A percentile compares a stretch with the other conserved stretches of the same genome.
Evolutionary conservation across 2,888 invertebrate genomes (phyloP).

Genomic region (Mesoligia furuncula): DNA sequence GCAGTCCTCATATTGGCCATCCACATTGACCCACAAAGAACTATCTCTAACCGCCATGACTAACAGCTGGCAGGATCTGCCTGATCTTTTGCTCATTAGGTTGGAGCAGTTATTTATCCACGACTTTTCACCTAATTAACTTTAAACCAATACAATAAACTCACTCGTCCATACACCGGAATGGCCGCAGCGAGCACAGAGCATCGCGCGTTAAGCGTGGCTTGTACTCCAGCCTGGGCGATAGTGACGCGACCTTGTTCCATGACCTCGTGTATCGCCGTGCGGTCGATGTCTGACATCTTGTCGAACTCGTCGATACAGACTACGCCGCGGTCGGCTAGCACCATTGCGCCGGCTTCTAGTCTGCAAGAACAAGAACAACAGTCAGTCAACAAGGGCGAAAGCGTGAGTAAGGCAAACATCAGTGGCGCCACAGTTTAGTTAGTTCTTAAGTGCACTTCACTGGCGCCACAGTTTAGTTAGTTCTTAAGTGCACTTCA

Average conservation of each 20-base stretch:
- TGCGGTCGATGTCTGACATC: constrained; percentile 99
- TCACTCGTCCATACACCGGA: constrained; percentile 94
- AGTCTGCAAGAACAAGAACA: constrained; percentile 87
- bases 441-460: too few species aligned
- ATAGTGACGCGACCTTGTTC: constrained; percentile 99
- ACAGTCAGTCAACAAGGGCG: not conserved
- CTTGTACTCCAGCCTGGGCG: constrained; percentile 99
- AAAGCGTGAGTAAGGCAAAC: too few species aligned
- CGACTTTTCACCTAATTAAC: not conserved
- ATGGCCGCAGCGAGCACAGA: constrained; percentile 99
- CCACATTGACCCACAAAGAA: too few species aligned
- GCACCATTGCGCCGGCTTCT: constrained; percentile 99
- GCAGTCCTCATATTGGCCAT: too few species aligned
- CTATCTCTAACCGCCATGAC: too few species aligned
- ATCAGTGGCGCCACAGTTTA: too few species aligned
- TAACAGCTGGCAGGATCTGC: not conserved
- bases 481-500: too few species aligned
- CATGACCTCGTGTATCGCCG: constrained; percentile 99
- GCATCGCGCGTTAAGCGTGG: constrained; percentile 98
- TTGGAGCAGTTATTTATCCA: not conserved
- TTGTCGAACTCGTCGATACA: constrained; percentile 99
- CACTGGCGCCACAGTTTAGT: too few species aligned
- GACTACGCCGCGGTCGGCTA: constrained; percentile 99
- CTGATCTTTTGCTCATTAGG: not conserved
- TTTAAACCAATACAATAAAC: constrained; percentile 37